Conservation (phyloP, 2,797 vertebrate genomes). For the Carapus acus region DNA sequence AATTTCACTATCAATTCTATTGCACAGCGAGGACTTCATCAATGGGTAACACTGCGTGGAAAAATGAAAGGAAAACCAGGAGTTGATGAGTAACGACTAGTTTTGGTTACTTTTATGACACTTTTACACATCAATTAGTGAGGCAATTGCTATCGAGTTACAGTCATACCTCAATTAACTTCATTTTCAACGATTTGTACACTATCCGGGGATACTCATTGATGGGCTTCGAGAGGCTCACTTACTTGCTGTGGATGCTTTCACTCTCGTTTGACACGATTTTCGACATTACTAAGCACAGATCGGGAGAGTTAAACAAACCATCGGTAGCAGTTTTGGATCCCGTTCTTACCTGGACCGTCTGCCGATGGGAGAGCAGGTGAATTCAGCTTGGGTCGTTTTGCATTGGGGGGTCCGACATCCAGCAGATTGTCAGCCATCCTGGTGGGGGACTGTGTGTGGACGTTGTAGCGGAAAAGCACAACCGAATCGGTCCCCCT, state of each 20-base stretch:
- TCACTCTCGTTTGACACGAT: not conserved
- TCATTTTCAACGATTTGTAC: too few species aligned
- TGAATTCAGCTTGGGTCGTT: conserved; percentile 94
- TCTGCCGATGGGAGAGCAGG: conserved; percentile 87
- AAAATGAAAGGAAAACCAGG: too few species aligned
- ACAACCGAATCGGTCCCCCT: conserved; percentile 21
- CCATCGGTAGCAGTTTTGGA: too few species aligned
- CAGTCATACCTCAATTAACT: not conserved
- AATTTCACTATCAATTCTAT: too few species aligned
- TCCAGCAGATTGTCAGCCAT: conserved; percentile 98
- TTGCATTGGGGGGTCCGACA: conserved; percentile 91
- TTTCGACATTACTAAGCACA: not conserved
- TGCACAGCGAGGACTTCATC: too few species aligned
- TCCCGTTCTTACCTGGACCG: conserved; percentile 82
- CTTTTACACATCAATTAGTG: too few species aligned
- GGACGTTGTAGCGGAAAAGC: conserved; percentile 32
- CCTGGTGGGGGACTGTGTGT: conserved; percentile 46
- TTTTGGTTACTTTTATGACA: too few species aligned
- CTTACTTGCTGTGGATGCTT: not conserved
- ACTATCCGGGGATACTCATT: too few species aligned
- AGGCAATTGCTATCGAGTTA: not conserved
- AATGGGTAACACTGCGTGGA: too few species aligned
- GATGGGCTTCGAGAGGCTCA: not conserved
- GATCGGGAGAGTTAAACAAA: too few species aligned
- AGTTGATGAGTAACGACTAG: too few species aligned